Base-by-base conservation (phyloP, 2,113 vertebrate species). In the Vulpes vulpes region DNA sequence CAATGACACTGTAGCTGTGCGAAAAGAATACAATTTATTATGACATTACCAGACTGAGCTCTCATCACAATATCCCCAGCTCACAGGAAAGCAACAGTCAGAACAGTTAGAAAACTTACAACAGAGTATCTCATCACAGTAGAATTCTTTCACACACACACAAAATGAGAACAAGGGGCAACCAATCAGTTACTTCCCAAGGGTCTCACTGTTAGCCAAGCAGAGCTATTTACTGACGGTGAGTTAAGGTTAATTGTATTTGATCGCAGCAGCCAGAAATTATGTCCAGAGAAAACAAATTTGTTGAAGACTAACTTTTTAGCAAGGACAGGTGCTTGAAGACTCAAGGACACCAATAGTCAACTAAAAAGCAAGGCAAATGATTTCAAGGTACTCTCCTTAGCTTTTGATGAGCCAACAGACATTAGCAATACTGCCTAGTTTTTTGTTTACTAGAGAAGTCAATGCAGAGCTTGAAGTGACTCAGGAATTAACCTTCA, bases 51-150 rank as follows among this genome's bases (percentile, higher is more conserved):
- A 88, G 76, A 92, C 25, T 64, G 96, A 92, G 35, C 19, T 53
- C 19, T 97, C 25, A 73, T 82, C 35, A 65, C 71, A 85, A 5
- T 89, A 92, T 67, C 85, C 69, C 82, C 49, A 78, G 88, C 38
- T 92, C 32, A 91, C 10, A 95, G 25, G 38, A 96, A 80, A 91
- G 43, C 83, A 96, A 89, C 53, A 86, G 74, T 71, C 22, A 59
- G 60, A 92, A 91, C 25, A 81, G 87, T 55, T 6, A 93, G 69
- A 96, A 80, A 94, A 73, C n/a, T 79, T 43, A 71, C 64, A 93
- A 88, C 17, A 79, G 14, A 74, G 0, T 60, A 83, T 43, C 30
- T 96, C 22, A 38, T 88, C 59, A 89, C 8, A 57, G 53, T 16
- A 83, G 43, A 94, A 95, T 94, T 89, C 87, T 91, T 84, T 81